Conservation (phyloP, 2,113 vertebrate genomes). For the Theristicus caerulescens region DNA sequence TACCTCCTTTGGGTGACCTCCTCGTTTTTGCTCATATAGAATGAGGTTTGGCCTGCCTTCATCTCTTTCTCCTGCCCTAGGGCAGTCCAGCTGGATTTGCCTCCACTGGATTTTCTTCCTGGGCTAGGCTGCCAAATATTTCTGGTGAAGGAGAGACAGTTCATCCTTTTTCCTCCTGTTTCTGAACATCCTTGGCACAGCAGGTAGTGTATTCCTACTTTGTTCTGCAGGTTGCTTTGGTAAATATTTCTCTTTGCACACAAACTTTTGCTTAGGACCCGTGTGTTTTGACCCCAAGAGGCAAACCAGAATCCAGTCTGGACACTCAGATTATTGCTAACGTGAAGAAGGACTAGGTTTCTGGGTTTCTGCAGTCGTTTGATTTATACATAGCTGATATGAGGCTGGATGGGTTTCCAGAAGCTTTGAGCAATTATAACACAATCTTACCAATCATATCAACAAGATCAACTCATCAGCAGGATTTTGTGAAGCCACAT, state of each 20-base stretch:
- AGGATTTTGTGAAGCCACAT: background rate
- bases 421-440: background rate
- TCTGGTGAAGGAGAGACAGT: background rate
- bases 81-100: background rate
- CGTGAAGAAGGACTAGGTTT: background rate
- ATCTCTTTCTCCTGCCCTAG: background rate
- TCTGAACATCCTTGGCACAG: background rate
- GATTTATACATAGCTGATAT: background rate
- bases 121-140: background rate
- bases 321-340: background rate
- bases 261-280: background rate
- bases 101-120: background rate
- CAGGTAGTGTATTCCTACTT: background rate
- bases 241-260: background rate
- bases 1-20: background rate
- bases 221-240: background rate
- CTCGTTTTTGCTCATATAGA: background rate
- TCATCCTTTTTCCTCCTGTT: background rate
- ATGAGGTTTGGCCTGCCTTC: background rate
- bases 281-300: rapidly evolving
- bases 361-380: background rate
- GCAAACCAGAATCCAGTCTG: background rate
- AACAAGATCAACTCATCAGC: background rate
- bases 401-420: background rate
- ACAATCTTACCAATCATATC: background rate